Evolutionary conservation across 53 echinoderm and acorn worm species (phyloP).

Genomic region (Crossaster papposus): DNA sequence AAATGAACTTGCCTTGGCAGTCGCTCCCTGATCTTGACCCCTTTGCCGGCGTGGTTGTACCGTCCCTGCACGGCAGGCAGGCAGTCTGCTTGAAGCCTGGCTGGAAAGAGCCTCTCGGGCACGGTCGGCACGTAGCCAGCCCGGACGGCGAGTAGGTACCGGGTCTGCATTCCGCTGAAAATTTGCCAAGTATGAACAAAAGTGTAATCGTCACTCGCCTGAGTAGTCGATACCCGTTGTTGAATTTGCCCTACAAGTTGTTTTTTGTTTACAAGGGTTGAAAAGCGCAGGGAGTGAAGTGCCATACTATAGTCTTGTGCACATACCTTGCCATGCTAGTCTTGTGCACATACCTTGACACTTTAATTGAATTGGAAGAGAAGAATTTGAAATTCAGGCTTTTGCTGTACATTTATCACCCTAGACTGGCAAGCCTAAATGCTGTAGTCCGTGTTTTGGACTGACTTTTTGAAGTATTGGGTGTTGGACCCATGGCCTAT

Average conservation of each 20-base stretch:
- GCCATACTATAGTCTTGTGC: too few species aligned
- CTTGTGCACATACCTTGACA: too few species aligned
- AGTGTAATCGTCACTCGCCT: neutral
- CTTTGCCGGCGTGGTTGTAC: conserved; percentile 47
- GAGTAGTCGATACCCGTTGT: neutral
- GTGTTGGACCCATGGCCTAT: too few species aligned
- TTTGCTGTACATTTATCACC: too few species aligned
- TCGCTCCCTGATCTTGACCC: conserved; percentile 26
- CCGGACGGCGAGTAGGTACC: conserved; percentile 61
- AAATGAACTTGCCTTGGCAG: conserved; percentile 51
- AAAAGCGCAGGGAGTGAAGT: neutral
- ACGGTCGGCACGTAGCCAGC: conserved; percentile 63
- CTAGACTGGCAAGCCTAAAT: too few species aligned
- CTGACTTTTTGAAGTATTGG: too few species aligned
- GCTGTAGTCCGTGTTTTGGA: too few species aligned
- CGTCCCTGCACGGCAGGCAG: conserved; percentile 46
- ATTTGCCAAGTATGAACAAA: neutral
- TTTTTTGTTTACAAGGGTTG: neutral
- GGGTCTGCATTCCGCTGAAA: conserved; percentile 49
- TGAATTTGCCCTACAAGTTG: neutral
- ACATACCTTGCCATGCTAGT: too few species aligned
- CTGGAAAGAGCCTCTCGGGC: conserved; percentile 55
- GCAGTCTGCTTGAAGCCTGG: conserved; percentile 16
- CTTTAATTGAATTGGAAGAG: too few species aligned
- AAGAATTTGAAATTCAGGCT: too few species aligned